Conservation (phyloP, 2,888 invertebrate genomes). For the Drosophila nr. fundita region DNA sequence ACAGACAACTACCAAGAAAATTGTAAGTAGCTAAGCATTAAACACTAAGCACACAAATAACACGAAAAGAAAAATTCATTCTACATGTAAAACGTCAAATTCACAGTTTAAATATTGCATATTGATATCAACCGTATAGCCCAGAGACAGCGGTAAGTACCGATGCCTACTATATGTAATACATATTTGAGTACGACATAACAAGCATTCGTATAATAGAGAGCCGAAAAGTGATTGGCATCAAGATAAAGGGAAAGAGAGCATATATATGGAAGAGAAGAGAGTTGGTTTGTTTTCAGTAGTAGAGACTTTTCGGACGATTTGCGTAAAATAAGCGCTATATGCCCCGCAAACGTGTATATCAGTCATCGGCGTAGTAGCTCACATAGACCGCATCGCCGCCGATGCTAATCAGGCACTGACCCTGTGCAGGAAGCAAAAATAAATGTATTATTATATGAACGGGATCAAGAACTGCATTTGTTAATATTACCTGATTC, state of each 20-base stretch:
- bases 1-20: slow-evolving; percentile 48
- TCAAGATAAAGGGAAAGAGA: slow-evolving; percentile 30
- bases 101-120: slow-evolving; percentile 76
- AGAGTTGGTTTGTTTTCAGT: slow-evolving; percentile 49
- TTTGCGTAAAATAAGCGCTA: slow-evolving; percentile 83
- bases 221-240: slow-evolving; percentile 25
- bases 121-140: slow-evolving; percentile 33
- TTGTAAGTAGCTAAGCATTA: slow-evolving; percentile 55
- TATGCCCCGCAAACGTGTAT: slow-evolving; percentile 81
- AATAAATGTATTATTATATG: neutral
- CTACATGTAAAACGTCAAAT: slow-evolving; percentile 47
- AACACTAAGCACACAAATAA: slow-evolving; percentile 69
- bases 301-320: slow-evolving; percentile 82
- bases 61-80: slow-evolving; percentile 57
- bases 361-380: slow-evolving; percentile 87
- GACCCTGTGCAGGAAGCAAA: slow-evolving; percentile 89
- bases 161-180: slow-evolving; percentile 8
- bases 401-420: slow-evolving; percentile 97
- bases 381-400: slow-evolving; percentile 96
- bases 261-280: slow-evolving; percentile 17
- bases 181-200: slow-evolving; percentile 25
- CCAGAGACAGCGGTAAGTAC: slow-evolving; percentile 20
- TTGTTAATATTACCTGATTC: slow-evolving; percentile 91
- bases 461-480: neutral
- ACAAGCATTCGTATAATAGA: slow-evolving; percentile 9